phyloP scores from a whole-genome alignment of 2,113 vertebrate species.

The Saiga tatarica region DNA sequence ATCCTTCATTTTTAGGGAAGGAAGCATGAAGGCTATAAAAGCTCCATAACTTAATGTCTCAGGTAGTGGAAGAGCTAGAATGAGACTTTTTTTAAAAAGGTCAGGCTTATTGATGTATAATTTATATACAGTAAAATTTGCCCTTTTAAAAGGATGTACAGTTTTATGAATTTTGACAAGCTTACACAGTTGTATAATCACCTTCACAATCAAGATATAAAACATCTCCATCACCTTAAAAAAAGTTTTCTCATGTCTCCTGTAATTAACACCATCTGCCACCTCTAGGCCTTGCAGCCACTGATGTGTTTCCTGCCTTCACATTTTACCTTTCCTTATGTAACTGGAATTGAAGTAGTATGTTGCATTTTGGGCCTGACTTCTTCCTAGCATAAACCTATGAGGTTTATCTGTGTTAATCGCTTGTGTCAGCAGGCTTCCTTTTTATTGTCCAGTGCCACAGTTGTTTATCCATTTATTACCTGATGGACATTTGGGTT shows the following conservation, averaged over 20 bases:
- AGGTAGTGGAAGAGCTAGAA: background rate
- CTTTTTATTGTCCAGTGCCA: background rate
- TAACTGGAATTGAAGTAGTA: background rate
- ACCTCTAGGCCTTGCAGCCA: background rate
- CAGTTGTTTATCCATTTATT: background rate
- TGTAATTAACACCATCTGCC: background rate
- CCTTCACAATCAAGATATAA: background rate
- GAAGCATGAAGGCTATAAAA: background rate
- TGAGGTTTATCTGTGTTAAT: background rate
- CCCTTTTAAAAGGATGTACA: background rate
- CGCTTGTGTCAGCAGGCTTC: background rate
- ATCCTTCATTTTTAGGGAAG: background rate
- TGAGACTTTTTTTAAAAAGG: background rate
- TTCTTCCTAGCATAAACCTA: background rate
- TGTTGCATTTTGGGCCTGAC: background rate
- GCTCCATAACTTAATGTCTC: background rate
- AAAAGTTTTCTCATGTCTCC: background rate
- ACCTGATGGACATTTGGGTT: background rate
- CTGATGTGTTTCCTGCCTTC: background rate
- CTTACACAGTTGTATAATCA: background rate
- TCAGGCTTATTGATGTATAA: background rate
- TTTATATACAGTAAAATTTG: slow-evolving; percentile 19
- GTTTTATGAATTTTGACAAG: slow-evolving; percentile 21
- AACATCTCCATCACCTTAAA: background rate
- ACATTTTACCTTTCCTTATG: background rate